These are phyloP conservation scores for Conchocele bisecta DNA, from an alignment of 2,888 invertebrate species.

Conservation along the genomic window DNA sequence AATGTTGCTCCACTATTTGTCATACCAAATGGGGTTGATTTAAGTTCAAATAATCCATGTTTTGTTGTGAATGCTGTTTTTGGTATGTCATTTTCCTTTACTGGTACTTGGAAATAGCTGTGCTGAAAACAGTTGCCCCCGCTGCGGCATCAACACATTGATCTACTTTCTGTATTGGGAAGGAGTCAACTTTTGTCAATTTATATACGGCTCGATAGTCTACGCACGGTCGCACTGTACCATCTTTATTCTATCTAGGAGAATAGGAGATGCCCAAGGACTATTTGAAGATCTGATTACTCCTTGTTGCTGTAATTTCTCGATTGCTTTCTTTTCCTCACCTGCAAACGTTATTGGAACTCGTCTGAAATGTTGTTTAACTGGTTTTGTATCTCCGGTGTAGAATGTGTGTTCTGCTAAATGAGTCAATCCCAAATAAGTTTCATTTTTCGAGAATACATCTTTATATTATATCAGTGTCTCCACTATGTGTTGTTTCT, in stretches of 20 bases:
- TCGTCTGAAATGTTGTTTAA: constrained; percentile 23
- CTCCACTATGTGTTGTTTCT: constrained; percentile 5
- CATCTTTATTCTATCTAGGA: constrained; percentile 47
- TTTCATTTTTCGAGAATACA: constrained; percentile 26
- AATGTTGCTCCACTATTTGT: constrained; percentile 40
- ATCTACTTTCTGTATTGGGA: constrained; percentile 45
- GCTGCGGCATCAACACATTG: constrained; percentile 47
- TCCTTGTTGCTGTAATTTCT: too few relatives aligned
- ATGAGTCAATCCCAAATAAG: constrained; percentile 23
- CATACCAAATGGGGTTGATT: constrained; percentile 46
- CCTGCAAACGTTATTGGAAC: constrained; percentile 21
- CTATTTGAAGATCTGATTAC: too few relatives aligned
- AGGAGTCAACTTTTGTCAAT: constrained; percentile 43
- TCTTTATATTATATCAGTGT: constrained; percentile 9
- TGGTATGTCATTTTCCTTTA: constrained; percentile 31
- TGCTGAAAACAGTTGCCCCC: constrained; percentile 38
- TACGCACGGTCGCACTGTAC: constrained; percentile 35
- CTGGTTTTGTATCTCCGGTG: constrained; percentile 23
- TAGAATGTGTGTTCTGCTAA: constrained; percentile 28
- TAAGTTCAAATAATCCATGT: constrained; percentile 50
- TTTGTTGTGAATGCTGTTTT: constrained; percentile 56
- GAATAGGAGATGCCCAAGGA: too few relatives aligned
- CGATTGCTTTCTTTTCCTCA: constrained; percentile 21
- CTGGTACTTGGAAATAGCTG: constrained; percentile 53
- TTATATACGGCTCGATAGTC: constrained; percentile 43